A percentile compares a stretch with the other conserved stretches of the same genome.
phyloP scores from a whole-genome alignment of 1,140 invertebrate genomes.

The Hormaphis cornu region DNA sequence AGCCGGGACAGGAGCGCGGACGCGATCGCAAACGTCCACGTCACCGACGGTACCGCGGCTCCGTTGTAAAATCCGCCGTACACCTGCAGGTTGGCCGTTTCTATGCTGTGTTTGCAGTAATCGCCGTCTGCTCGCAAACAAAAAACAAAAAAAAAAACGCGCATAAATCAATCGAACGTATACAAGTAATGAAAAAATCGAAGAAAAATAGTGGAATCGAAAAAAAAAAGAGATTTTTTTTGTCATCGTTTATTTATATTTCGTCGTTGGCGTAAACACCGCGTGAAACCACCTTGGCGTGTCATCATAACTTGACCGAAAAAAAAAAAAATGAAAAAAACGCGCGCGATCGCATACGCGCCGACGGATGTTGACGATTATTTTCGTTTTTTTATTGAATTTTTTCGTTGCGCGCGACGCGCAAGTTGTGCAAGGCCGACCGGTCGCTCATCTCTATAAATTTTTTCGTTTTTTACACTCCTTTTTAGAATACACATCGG shows the following conservation, averaged over 20 bases:
- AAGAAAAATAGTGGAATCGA: background rate
- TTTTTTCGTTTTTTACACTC: background rate
- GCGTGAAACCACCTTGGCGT: too few species aligned
- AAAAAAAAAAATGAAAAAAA: too few species aligned
- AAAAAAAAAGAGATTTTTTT: too few species aligned
- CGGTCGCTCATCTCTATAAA: slow-evolving; percentile 4
- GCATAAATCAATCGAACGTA: background rate
- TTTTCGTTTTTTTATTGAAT: background rate
- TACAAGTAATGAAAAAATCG: background rate
- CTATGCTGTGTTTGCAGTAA: slow-evolving; percentile 75
- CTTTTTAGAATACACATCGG: too few species aligned
- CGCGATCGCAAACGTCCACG: background rate
- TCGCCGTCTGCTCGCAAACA: slow-evolving; percentile 54
- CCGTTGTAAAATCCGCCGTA: slow-evolving; percentile 68
- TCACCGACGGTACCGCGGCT: slow-evolving; percentile 33
- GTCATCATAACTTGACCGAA: too few species aligned
- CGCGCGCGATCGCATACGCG: too few species aligned
- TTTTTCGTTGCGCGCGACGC: background rate
- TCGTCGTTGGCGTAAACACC: too few species aligned
- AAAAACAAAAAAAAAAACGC: background rate
- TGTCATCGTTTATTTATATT: too few species aligned
- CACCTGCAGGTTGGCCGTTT: slow-evolving; percentile 70
- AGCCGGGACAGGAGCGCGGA: background rate
- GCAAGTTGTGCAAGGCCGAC: slow-evolving; percentile 12
- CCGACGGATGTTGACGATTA: background rate